These are phyloP conservation scores for Paracyclopina nana DNA, from an alignment of 1,140 invertebrate genomes.

Conservation along the genomic window DNA sequence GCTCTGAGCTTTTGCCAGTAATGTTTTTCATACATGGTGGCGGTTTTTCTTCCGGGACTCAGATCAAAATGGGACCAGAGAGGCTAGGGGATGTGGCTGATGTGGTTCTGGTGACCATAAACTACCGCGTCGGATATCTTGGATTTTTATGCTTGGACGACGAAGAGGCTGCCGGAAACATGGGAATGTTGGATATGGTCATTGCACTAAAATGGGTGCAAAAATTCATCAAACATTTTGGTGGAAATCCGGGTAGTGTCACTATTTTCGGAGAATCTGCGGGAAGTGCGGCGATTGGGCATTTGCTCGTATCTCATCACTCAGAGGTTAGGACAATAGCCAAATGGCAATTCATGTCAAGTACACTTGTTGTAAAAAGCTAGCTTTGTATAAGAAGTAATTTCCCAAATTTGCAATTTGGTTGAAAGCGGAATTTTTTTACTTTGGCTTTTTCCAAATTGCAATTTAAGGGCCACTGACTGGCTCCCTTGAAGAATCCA, in stretches of 20 bases:
- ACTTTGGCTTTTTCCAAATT: too few species aligned
- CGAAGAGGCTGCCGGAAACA: conserved; percentile 22
- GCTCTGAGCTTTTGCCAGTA: conserved; percentile 23
- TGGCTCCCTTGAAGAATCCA: too few species aligned
- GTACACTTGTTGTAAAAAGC: too few species aligned
- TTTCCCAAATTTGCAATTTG: too few species aligned
- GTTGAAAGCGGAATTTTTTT: too few species aligned
- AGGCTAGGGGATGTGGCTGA: conserved; percentile 25
- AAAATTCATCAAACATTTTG: conserved; percentile 33
- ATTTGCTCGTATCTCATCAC: conserved; percentile 36
- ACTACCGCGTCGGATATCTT: conserved; percentile 35
- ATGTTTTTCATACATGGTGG: conserved; percentile 32
- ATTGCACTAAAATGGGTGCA: conserved; percentile 32
- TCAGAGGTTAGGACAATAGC: too few species aligned
- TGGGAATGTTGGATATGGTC: conserved; percentile 35
- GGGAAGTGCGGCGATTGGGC: conserved; percentile 34
- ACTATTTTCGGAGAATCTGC: conserved; percentile 41
- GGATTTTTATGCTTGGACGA: conserved; percentile 25
- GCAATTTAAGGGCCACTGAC: too few species aligned
- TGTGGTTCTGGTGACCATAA: conserved; percentile 36
- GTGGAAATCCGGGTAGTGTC: conserved; percentile 33
- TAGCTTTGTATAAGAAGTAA: too few species aligned
- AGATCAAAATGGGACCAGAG: conserved; percentile 22
- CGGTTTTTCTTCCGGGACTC: conserved; percentile 26
- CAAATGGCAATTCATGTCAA: too few species aligned